Evolutionary conservation across 2,888 invertebrate genomes (phyloP), one percentile per base, ranked within the genome.

Genomic region (Brachyptera risi): DNA sequence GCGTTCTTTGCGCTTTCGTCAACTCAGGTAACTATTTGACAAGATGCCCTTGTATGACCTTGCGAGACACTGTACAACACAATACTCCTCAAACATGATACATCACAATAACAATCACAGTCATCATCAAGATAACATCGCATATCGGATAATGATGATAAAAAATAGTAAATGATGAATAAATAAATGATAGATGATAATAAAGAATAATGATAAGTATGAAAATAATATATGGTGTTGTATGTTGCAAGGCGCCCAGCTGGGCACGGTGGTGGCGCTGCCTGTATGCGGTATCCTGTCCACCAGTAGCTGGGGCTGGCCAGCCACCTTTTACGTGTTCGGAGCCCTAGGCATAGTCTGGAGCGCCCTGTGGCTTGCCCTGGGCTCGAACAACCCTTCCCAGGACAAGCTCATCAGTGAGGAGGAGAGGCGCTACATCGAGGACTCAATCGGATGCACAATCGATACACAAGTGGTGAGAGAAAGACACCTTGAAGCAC

Each of bases 221-320:
- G n/a, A n/a, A n/a, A n/a, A n/a, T n/a, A n/a, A n/a, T n/a, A n/a
- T n/a, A n/a, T n/a, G n/a, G n/a, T n/a, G n/a, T n/a, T 17, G n/a
- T 49, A n/a, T 19, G 2, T 49, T 49, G n/a, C 80, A 70, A 70
- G 92, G 92, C 51, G 84, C 84, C 11, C 89, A 89, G 71, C 79
- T 91, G 9, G 93, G 92, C 4, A 90, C 90, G 9, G 87, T 90
- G 0, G 71, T 90, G 1, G 85, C 90, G 68, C 73, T 91, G 70
- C 80, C 87, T 13, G 75, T 84, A 21, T 85, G 89, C n/a, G 92
- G 92, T 0, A 76, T 83, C 2, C 77, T 93, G 44, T 79, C 88
- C 0, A 84, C 83, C 0, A 83, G 86, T n/a, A n/a, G n/a, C n/a
- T n/a, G n/a, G n/a, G n/a, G n/a, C n/a, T n/a, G n/a, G n/a, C n/a